Base-by-base conservation (phyloP, 2,888 invertebrate species). In the Xanthia togata region DNA sequence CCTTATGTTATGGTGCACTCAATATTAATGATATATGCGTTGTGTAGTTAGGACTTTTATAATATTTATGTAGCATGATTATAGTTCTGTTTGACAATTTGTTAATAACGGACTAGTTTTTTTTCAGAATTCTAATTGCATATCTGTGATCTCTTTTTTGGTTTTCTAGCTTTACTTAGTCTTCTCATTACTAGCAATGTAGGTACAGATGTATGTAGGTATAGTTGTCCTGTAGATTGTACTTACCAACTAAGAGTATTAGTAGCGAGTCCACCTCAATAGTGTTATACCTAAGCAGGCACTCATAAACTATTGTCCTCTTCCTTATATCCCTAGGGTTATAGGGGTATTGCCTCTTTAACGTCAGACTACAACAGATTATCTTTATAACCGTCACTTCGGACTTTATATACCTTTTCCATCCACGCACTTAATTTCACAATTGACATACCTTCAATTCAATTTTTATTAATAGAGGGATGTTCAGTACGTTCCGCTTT, bases 21-120 rank as follows among this genome's bases (percentile, higher is more conserved):
- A 70, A 85, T 82, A 77, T 76, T 83, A 77, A 77, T 86, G 70
- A 65, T 77, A 74, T 79, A 72, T 65, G 63, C 62, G 38, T 47
- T 70, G 59, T 73, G 38, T 65, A 73, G 41, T 73, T 63, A 70
- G 17, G 26, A 9, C 9, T 70, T 70, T 85, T 82, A 55, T 81
- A 63, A 68, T 85, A 85, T 71, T 74, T 70, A 63, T 81, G 5
- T 38, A 23, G 26, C 41, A 74, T 81, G 38, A 74, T 70, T 70
- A 57, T 62, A 41, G 35, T 69, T 38, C 35, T 60, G 35, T 65
- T 60, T 55, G 31, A 44, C n/a, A 3, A 57, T 78, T 81, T 59
- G 20, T 63, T 44, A 0, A 31, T 44, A 31, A 70, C 60, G 8
- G 55, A 41, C 1, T 31, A 11, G 8, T 14, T 55, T 35, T 35